phyloP scores from a whole-genome alignment of 2,113 vertebrate genomes.

The Periophthalmus modestus region DNA sequence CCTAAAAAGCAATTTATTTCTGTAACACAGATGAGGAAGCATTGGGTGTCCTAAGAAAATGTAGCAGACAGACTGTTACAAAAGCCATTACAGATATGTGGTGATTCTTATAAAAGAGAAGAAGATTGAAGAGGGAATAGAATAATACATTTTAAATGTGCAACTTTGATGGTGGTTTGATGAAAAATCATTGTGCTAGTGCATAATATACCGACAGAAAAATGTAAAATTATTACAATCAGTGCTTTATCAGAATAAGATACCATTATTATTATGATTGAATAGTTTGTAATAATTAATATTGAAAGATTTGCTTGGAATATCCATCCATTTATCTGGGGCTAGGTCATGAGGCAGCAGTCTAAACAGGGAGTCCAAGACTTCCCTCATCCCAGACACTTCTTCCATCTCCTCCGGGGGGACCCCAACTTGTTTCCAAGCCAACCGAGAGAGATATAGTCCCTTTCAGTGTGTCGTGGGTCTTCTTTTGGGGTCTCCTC shows the following conservation, averaged over 20 bases:
- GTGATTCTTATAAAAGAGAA: conserved; percentile 39
- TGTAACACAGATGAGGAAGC: conserved; percentile 16
- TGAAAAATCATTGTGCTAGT: background rate
- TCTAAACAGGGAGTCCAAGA: too few species aligned
- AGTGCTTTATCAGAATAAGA: background rate
- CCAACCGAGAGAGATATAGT: too few species aligned
- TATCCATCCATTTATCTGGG: too few species aligned
- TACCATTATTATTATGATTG: too few species aligned
- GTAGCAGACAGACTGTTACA: conserved; percentile 39
- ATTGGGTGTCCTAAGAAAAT: conserved; percentile 34
- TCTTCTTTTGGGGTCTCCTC: too few species aligned
- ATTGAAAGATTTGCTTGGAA: too few species aligned
- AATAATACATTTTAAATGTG: background rate
- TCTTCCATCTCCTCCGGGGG: too few species aligned
- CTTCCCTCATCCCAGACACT: too few species aligned
- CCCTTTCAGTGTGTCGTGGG: too few species aligned
- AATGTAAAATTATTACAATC: background rate
- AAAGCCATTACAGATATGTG: conserved; percentile 10
- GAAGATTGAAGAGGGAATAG: background rate
- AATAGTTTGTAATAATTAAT: too few species aligned
- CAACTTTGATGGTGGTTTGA: background rate
- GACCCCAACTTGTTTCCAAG: too few species aligned
- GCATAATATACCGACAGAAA: background rate
- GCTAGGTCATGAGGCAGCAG: too few species aligned
- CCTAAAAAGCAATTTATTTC: conserved; percentile 53